Evolutionary conservation across 2,113 vertebrate species (phyloP), one percentile per base, ranked within the genome.

Genomic region (Bombycilla garrulus): DNA sequence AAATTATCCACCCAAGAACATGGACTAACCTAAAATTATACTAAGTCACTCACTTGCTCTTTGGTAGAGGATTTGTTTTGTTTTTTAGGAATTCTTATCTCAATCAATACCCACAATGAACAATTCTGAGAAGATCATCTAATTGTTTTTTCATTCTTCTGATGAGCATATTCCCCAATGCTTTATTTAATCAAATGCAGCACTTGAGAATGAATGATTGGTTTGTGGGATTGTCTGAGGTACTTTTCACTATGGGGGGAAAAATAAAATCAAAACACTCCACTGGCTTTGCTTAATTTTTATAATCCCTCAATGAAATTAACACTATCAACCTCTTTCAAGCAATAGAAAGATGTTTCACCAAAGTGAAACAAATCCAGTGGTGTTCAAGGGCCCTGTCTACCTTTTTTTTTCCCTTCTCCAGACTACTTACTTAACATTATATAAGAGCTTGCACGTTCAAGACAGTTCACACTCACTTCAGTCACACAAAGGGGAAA

Each of bases 101-200:
- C 73, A 87, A 72, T 81, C 57, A 92, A 57, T 80, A 42, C 17
- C 19, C 25, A 80, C 45, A 79, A 67, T 36, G 33, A 84, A 95
- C 50, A 85, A 47, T 58, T 72, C 33, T 60, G 74, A 91, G 80
- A 90, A 60, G 25, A 65, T 62, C 1, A 90, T 51, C 26, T 83
- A 45, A 91, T 58, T 82, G 69, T 54, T 81, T 88, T 81, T 54
- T 47, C 51, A 66, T 69, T 86, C 26, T 76, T 80, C 67, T 78
- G 47, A 92, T 94, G 73, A 92, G 60, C 36, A 73, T 81, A 70
- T 38, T 91, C 79, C 66, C 88, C 2, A 4, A 62, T 44, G 77
- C 31, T 53, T 70, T 82, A 36, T 60, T 90, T 90, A 89, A 81
- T 76, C 57, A 94, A 91, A 93, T 50, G 24, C 85, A 95, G 78